These are phyloP conservation scores for Coelopa frigida DNA, from an alignment of 1,140 invertebrate genomes.

Conservation along the genomic window DNA sequence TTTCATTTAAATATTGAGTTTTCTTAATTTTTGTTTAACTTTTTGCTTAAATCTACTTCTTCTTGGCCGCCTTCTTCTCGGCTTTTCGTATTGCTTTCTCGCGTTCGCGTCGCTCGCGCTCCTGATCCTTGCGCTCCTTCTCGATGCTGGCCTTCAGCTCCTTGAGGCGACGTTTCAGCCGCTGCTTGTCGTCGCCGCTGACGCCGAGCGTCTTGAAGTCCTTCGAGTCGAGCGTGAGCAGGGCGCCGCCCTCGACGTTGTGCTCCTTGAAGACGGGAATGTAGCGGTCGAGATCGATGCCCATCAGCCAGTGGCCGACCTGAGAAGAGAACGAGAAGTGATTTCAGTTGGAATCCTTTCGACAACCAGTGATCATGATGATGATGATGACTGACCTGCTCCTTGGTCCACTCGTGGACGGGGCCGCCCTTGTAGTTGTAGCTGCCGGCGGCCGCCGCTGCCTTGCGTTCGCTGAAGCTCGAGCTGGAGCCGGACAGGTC, in stretches of 20 bases:
- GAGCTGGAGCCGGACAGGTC: conserved; percentile 52
- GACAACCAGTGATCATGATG: neutral
- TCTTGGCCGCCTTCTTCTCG: conserved; percentile 65
- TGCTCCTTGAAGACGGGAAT: conserved; percentile 75
- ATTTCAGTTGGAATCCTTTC: neutral
- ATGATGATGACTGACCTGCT: conserved; percentile 68
- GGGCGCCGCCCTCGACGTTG: conserved; percentile 71
- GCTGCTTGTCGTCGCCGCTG: conserved; percentile 67
- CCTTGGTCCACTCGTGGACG: conserved; percentile 77
- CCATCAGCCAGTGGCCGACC: conserved; percentile 84
- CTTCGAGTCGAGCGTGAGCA: conserved; percentile 76
- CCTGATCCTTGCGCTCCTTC: conserved; percentile 65
- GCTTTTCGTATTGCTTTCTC: conserved; percentile 71
- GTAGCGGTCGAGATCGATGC: conserved; percentile 74
- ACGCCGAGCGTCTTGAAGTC: conserved; percentile 83
- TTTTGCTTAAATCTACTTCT: conserved; percentile 48
- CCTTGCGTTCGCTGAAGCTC: conserved; percentile 42
- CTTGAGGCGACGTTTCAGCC: conserved; percentile 83
- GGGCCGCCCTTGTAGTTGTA: conserved; percentile 63
- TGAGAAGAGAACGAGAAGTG: conserved; percentile 27
- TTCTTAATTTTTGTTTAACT: conserved; percentile 2
- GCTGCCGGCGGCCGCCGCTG: conserved; percentile 31
- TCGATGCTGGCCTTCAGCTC: conserved; percentile 72
- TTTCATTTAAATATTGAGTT: neutral
- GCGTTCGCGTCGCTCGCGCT: conserved; percentile 70